Evolutionary conservation across 2,113 vertebrate genomes (phyloP).

Genomic region (Calidris pugnax): DNA sequence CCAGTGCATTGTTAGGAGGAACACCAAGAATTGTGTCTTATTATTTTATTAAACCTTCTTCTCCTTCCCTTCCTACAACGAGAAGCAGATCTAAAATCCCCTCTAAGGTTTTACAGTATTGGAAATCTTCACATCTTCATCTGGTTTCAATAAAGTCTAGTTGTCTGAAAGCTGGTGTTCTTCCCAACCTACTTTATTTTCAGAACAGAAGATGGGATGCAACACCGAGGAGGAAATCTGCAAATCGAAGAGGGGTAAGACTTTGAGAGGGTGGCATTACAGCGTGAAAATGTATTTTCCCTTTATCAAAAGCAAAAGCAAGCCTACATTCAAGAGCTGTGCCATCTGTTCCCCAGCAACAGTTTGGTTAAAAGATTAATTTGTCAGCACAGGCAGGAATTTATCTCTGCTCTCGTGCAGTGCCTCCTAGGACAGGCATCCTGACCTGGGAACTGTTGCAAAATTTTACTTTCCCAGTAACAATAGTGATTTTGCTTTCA

Average conservation of each 20-base stretch:
- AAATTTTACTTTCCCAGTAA: background rate
- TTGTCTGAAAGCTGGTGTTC: too few relatives aligned
- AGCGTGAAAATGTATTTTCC: background rate
- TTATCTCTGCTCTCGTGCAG: background rate
- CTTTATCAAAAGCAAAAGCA: background rate
- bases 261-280: background rate
- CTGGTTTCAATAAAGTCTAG: too few relatives aligned
- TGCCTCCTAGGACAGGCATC: background rate
- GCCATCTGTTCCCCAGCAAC: background rate
- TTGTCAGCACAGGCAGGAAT: background rate
- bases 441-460: background rate
- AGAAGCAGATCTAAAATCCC: background rate
- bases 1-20: background rate
- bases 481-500: background rate
- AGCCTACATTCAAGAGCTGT: background rate
- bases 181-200: too few relatives aligned
- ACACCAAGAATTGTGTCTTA: background rate
- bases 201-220: too few relatives aligned
- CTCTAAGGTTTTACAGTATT: background rate
- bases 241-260: background rate
- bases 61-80: background rate
- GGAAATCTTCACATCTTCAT: rapidly evolving
- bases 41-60: background rate
- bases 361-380: background rate
- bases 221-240: too few relatives aligned